Percentiles rank a stretch among this genome's conserved stretches.
Evolutionary conservation across 2,888 invertebrate species (phyloP).

Genomic region (Cryptops parisi): DNA sequence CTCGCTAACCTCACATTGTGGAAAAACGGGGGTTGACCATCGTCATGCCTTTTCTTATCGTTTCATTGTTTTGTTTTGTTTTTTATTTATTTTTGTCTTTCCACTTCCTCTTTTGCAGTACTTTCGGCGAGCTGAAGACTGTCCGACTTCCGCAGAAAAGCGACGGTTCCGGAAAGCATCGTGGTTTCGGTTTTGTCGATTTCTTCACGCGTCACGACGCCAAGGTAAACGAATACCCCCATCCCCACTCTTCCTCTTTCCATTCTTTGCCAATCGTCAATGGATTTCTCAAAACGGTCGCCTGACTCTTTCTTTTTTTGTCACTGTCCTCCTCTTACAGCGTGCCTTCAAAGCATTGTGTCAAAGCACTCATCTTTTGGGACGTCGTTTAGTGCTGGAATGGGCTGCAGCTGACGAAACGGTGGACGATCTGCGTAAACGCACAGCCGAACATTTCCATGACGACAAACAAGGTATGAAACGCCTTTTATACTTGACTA

Average conservation of each 20-base stretch:
- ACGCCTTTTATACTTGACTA: too few relatives aligned
- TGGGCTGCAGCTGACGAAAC: conserved; percentile 49
- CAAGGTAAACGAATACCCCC: conserved; percentile 52
- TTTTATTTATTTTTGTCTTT: too few relatives aligned
- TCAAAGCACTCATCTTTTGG: conserved; percentile 95
- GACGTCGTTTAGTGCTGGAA: conserved; percentile 82
- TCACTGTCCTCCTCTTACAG: conserved; percentile 40
- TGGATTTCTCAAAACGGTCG: conserved; percentile 7
- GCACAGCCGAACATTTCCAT: not conserved
- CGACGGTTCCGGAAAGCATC: conserved; percentile 60
- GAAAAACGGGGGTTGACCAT: too few relatives aligned
- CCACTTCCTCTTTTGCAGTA: conserved; percentile 40
- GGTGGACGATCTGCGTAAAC: not conserved
- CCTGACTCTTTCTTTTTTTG: not conserved
- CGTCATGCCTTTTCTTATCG: too few relatives aligned
- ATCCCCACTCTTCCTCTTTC: too few relatives aligned
- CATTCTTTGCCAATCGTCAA: too few relatives aligned
- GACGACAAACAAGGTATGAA: too few relatives aligned
- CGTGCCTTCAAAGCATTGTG: conserved; percentile 83
- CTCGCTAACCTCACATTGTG: too few relatives aligned
- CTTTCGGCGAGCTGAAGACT: conserved; percentile 84
- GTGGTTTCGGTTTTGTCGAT: conserved; percentile 96
- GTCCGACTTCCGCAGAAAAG: conserved; percentile 82
- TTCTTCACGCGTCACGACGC: conserved; percentile 77
- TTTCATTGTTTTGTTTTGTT: too few relatives aligned